Evolutionary conservation across 2,888 invertebrate genomes (phyloP).

Genomic region (Tanypteryx hageni): DNA sequence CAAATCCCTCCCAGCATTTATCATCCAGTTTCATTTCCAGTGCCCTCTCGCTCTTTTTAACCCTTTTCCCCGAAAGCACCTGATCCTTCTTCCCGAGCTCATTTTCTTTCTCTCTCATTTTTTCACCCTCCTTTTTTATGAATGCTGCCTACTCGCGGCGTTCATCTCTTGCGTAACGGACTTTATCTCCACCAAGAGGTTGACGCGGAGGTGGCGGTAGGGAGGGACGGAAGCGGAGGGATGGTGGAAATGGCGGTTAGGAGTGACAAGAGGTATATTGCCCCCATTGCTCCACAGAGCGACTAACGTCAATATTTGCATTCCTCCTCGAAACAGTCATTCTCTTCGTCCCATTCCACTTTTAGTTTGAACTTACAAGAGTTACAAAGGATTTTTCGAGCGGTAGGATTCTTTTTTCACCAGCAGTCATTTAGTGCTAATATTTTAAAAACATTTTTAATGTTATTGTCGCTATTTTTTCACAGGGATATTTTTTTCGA

Average conservation of each 20-base stretch:
- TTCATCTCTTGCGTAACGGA: background rate
- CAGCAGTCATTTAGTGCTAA: too few species aligned
- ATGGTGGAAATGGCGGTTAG: too few species aligned
- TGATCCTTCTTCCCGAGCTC: background rate
- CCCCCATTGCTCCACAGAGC: background rate
- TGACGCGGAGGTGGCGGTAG: background rate
- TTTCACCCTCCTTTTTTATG: background rate
- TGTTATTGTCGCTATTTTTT: too few species aligned
- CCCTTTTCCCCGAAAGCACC: background rate
- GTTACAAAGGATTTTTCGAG: background rate
- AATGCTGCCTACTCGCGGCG: background rate
- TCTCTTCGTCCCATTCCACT: background rate
- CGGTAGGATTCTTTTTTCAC: too few species aligned
- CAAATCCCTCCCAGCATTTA: background rate
- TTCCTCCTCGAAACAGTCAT: constrained; percentile 7
- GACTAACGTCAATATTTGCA: constrained; percentile 24
- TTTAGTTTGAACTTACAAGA: background rate
- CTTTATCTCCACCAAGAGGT: background rate
- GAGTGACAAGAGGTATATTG: constrained; percentile 23
- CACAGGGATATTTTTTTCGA: too few species aligned
- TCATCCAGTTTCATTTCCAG: background rate
- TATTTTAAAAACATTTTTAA: too few species aligned
- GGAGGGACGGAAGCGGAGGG: too few species aligned
- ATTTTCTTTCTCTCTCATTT: background rate
- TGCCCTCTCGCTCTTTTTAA: background rate